Evolutionary conservation across 2,113 vertebrate species (phyloP).

Genomic region (Lipotes vexillifer): DNA sequence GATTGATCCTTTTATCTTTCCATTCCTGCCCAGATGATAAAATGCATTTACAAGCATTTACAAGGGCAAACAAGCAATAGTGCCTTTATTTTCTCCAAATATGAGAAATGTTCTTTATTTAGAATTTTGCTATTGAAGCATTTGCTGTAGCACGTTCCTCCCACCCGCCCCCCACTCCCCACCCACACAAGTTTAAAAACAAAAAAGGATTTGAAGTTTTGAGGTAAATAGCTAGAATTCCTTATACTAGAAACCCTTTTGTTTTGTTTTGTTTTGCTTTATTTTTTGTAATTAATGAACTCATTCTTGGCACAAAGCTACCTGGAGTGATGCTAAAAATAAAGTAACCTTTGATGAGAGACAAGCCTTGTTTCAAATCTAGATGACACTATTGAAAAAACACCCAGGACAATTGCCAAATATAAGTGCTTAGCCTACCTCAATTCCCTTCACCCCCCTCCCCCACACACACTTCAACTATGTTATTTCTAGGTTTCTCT

Average conservation of each 20-base stretch:
- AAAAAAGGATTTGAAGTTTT: neutral
- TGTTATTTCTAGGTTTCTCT: neutral
- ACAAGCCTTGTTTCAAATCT: neutral
- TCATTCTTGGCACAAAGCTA: neutral
- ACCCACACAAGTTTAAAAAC: neutral
- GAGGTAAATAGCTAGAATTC: neutral
- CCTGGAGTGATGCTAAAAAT: neutral
- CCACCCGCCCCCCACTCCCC: too few relatives aligned
- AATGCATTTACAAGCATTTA: neutral
- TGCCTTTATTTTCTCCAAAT: slow-evolving; percentile 10
- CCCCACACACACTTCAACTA: neutral
- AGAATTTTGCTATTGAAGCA: neutral
- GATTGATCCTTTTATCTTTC: slow-evolving; percentile 46
- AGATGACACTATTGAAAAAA: neutral
- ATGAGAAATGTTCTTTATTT: slow-evolving; percentile 23
- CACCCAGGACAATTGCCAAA: neutral
- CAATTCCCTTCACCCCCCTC: neutral
- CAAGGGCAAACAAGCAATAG: neutral
- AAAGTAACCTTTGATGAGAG: neutral
- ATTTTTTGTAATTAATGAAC: neutral
- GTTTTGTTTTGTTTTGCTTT: slow-evolving; percentile 30
- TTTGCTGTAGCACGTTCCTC: neutral
- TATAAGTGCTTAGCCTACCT: neutral
- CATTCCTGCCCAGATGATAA: neutral
- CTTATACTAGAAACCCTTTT: neutral